Evolutionary conservation across 2,888 invertebrate genomes (phyloP), one percentile per base, ranked within the genome.

Genomic region (Drosophila quasianomalipes): DNA sequence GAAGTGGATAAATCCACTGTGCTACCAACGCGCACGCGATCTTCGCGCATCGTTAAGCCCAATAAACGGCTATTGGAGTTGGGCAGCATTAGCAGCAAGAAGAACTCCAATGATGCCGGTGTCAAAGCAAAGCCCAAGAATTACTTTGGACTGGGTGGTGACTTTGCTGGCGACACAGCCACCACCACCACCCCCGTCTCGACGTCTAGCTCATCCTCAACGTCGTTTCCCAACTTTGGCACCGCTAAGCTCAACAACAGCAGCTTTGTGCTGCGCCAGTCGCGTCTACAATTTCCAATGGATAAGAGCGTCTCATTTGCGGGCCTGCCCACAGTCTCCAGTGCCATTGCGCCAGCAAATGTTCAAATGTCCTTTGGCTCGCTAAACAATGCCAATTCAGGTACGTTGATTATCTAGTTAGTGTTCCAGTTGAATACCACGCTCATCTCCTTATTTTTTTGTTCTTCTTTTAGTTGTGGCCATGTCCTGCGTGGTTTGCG

Each of bases 41-140:
- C 97, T 51, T 97, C 97, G 7, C 95, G 98, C 80, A 96, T 97
- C 52, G 97, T 97, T 63, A 98, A 97, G 92, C 97, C 98, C 49
- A 97, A 97, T 91, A 98, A 97, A 93, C 95, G 96, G 80, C 97
- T 97, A 89, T 95, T 97, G 65, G 96, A 96, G 90, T 95, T 95
- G 72, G 95, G 95, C 76, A 95, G 95, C 31, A 89, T 89, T 74
- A 91, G 76, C 70, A 92, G 73, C 74, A 89, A 72, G 83, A 93
- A 63, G 54, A 64, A 41, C n/a, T 9, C 19, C 4, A 73, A 61
- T n/a, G 67, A 68, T 35, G 57, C 64, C 41, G 57, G 19, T 51
- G 37, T 52, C 31, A 84, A 87, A 64, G 70, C 68, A 73, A 91
- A 81, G 44, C 55, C 87, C 9, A 86, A 83, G 49, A 92, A 91